These are phyloP conservation scores for Hemaris fuciformis DNA, from an alignment of 2,888 invertebrate species.

Conservation along the genomic window DNA sequence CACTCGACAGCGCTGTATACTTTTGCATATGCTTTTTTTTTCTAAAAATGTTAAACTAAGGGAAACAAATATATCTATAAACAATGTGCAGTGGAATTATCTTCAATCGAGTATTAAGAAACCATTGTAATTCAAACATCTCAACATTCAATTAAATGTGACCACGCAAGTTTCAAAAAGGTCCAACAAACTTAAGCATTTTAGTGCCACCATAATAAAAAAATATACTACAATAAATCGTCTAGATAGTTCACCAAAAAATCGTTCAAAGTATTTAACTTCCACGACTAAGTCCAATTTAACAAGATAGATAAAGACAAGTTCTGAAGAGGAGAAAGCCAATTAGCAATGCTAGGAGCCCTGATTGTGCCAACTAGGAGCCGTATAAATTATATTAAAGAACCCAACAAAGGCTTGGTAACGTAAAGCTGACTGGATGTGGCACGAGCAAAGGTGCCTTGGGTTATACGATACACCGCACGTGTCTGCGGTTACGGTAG, in stretches of 20 bases:
- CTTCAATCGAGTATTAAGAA: too few relatives aligned
- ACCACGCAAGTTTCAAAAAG: too few relatives aligned
- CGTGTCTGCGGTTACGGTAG: conserved; percentile 14
- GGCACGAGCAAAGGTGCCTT: conserved; percentile 9
- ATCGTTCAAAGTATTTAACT: not conserved
- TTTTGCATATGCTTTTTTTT: too few relatives aligned
- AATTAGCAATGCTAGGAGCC: conserved; percentile 64
- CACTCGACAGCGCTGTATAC: too few relatives aligned
- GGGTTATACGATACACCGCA: conserved; percentile 8
- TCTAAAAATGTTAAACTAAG: too few relatives aligned
- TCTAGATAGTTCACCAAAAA: not conserved
- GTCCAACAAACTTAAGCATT: too few relatives aligned
- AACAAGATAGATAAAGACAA: conserved; percentile 45
- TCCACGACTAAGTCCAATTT: conserved; percentile 22
- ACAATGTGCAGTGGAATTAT: too few relatives aligned
- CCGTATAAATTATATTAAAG: conserved; percentile 64
- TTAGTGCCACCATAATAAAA: too few relatives aligned
- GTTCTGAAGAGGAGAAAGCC: conserved; percentile 54
- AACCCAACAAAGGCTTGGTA: conserved; percentile 32
- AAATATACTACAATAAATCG: too few relatives aligned
- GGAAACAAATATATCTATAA: too few relatives aligned
- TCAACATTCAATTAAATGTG: too few relatives aligned
- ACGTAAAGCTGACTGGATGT: conserved; percentile 29
- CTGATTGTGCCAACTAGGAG: conserved; percentile 57
- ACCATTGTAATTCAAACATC: too few relatives aligned